phyloP scores from a whole-genome alignment of 2,113 vertebrate species.

The Lepus europaeus region DNA sequence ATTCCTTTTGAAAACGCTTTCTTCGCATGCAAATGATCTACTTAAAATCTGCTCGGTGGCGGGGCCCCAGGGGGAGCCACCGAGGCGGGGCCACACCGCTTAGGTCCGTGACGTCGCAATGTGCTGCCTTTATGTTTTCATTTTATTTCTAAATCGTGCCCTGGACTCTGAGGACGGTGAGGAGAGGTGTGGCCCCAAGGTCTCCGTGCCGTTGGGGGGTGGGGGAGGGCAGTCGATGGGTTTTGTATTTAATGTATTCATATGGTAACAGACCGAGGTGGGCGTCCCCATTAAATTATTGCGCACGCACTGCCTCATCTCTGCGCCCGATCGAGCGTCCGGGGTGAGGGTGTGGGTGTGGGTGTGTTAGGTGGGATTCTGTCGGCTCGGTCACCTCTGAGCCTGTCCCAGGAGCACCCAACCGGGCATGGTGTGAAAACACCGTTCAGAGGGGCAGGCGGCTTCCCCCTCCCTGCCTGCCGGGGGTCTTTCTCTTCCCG shows the following conservation, averaged over 20 bases:
- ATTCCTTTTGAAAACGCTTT: constrained; percentile 87
- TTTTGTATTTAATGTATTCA: background rate
- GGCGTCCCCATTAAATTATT: background rate
- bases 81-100: constrained; percentile 52
- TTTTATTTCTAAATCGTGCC: constrained; percentile 20
- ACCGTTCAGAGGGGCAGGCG: background rate
- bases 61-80: constrained; percentile 23
- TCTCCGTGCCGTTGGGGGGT: background rate
- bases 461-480: background rate
- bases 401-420: background rate
- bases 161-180: background rate
- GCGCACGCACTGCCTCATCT: background rate
- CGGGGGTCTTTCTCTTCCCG: constrained; percentile 2
- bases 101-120: background rate
- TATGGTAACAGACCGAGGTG: background rate
- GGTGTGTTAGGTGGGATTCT: constrained; percentile 33
- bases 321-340: constrained; percentile 48
- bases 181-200: background rate
- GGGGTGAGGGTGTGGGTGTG: too few species aligned
- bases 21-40: constrained; percentile 73
- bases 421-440: background rate
- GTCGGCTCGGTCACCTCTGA: constrained; percentile 44
- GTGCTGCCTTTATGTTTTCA: background rate
- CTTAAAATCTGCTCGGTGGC: constrained; percentile 48
- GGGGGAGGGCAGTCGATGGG: background rate